These are phyloP conservation scores for Platerodrilus igneus DNA, from an alignment of 2,888 invertebrate genomes.

Conservation along the genomic window DNA sequence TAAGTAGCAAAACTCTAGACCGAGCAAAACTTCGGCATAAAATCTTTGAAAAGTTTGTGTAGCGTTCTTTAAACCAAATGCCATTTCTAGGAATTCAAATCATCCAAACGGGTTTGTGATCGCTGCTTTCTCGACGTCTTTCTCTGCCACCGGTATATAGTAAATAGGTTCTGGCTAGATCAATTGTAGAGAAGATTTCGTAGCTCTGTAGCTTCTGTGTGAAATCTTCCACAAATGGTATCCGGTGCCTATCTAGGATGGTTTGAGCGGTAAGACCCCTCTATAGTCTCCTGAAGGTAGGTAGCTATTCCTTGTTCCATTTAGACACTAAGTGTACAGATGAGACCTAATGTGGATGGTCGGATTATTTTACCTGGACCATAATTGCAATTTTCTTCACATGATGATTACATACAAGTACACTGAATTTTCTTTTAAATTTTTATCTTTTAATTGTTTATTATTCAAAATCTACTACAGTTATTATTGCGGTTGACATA, in stretches of 20 bases:
- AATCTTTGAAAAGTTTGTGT: slow-evolving; percentile 43
- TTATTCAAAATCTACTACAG: too few species aligned
- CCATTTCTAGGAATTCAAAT: slow-evolving; percentile 36
- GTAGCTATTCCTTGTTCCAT: too few species aligned
- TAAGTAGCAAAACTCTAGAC: slow-evolving; percentile 35
- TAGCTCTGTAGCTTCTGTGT: slow-evolving; percentile 30
- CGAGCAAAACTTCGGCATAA: slow-evolving; percentile 34
- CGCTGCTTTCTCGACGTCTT: slow-evolving; percentile 36
- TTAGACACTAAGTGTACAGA: too few species aligned
- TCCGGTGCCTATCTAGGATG: slow-evolving; percentile 48
- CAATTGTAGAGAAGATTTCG: slow-evolving; percentile 34
- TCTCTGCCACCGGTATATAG: too few species aligned
- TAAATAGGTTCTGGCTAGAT: slow-evolving; percentile 40
- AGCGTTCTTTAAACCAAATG: slow-evolving; percentile 43
- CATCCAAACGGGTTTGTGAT: slow-evolving; percentile 31
- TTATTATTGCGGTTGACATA: too few species aligned
- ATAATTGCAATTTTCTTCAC: too few species aligned
- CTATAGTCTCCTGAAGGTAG: slow-evolving; percentile 41
- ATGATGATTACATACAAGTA: too few species aligned
- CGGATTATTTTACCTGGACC: too few species aligned
- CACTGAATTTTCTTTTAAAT: too few species aligned
- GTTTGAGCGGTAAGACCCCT: slow-evolving; percentile 39
- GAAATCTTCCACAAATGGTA: slow-evolving; percentile 39
- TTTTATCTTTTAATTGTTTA: too few species aligned
- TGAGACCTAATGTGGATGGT: too few species aligned